Percentiles rank a stretch among this genome's conserved stretches.
phyloP scores from a whole-genome alignment of 2,888 invertebrate species.

The Plagodis dolabraria region DNA sequence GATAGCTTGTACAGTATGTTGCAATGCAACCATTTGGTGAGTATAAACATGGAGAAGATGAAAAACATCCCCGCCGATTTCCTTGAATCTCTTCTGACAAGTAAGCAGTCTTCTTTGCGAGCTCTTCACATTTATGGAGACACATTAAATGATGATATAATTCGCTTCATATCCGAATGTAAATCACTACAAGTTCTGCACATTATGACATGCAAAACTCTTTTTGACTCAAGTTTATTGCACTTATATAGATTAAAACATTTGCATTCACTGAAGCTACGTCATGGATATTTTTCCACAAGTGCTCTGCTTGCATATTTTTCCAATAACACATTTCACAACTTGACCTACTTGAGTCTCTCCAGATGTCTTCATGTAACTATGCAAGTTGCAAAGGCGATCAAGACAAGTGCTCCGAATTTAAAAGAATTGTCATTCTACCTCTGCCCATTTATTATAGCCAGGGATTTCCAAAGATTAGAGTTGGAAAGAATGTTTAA shows the following conservation, averaged over 20 bases:
- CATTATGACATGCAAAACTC: constrained; percentile 81
- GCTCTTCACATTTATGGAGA: constrained; percentile 81
- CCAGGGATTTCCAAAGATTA: constrained; percentile 72
- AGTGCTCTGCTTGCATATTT: constrained; percentile 78
- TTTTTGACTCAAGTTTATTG: constrained; percentile 80
- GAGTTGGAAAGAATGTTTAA: constrained; percentile 80
- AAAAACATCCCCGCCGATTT: constrained; percentile 81
- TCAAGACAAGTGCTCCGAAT: constrained; percentile 78
- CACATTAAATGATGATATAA: constrained; percentile 79
- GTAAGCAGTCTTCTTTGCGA: constrained; percentile 69
- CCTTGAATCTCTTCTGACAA: constrained; percentile 72
- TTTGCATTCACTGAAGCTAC: constrained; percentile 76
- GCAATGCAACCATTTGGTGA: constrained; percentile 74
- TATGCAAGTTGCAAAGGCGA: constrained; percentile 77
- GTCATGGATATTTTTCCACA: constrained; percentile 82
- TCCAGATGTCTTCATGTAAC: constrained; percentile 80
- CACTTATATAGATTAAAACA: constrained; percentile 75
- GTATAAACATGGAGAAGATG: constrained; percentile 83
- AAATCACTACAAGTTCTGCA: constrained; percentile 73
- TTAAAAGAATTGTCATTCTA: constrained; percentile 80
- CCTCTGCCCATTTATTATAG: constrained; percentile 78
- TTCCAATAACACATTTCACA: constrained; percentile 76
- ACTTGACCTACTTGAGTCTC: constrained; percentile 75
- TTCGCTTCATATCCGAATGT: constrained; percentile 74
- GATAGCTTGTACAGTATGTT: constrained; percentile 79